phyloP scores from a whole-genome alignment of 2,888 invertebrate species.

The Trissoscelio sp. region DNA sequence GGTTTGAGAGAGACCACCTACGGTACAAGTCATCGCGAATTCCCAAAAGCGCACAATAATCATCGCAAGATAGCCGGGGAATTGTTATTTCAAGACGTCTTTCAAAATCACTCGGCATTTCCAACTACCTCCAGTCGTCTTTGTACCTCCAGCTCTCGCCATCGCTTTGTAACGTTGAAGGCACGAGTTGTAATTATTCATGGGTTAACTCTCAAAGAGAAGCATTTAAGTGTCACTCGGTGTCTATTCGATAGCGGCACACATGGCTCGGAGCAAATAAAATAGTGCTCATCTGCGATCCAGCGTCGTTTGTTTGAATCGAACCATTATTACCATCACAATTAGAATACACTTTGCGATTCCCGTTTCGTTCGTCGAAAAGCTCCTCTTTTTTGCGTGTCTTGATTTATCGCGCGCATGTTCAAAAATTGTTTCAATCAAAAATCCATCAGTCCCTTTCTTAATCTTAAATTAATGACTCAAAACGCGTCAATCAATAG shows the following conservation, averaged over 20 bases:
- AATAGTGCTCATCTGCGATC: slow-evolving; percentile 34
- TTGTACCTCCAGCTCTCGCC: slow-evolving; percentile 30
- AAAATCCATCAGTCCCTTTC: slow-evolving; percentile 62
- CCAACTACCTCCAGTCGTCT: slow-evolving; percentile 44
- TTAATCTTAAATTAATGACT: slow-evolving; percentile 66
- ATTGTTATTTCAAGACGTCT: slow-evolving; percentile 76
- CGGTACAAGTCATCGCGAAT: slow-evolving; percentile 2
- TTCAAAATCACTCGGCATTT: slow-evolving; percentile 63
- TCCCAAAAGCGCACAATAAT: slow-evolving; percentile 16
- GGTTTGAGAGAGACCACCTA: slow-evolving; percentile 14
- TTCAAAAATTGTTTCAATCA: slow-evolving; percentile 63
- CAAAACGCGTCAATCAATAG: slow-evolving; percentile 63
- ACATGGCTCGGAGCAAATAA: slow-evolving; percentile 43
- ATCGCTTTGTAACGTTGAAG: slow-evolving; percentile 55
- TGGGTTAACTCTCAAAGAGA: slow-evolving; percentile 67
- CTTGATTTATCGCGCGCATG: slow-evolving; percentile 56
- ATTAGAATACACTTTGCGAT: slow-evolving; percentile 53
- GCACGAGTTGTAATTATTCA: slow-evolving; percentile 76
- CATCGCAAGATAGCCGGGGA: slow-evolving; percentile 72
- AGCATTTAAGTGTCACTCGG: slow-evolving; percentile 65
- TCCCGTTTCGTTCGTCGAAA: slow-evolving; percentile 26
- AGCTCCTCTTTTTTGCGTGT: slow-evolving; percentile 29
- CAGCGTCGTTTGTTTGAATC: slow-evolving; percentile 45
- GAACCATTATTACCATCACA: slow-evolving; percentile 50
- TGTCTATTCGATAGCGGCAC: slow-evolving; percentile 39